Evolutionary conservation across 2,113 vertebrate genomes (phyloP).

Genomic region (Crotalus viridis): DNA sequence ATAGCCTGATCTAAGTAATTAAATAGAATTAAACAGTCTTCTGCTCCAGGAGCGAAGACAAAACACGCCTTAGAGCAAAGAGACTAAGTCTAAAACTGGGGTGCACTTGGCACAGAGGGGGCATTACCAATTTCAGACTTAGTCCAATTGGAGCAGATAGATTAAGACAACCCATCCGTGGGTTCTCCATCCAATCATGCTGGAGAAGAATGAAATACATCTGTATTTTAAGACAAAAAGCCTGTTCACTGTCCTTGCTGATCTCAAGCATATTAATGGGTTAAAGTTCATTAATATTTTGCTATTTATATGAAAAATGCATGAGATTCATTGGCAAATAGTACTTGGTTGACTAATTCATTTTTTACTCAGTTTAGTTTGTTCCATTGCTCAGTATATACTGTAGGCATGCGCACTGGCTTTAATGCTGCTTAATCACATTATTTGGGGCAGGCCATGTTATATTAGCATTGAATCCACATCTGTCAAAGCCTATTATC

Average conservation of each 20-base stretch:
- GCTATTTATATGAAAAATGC: background rate
- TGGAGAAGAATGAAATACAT: background rate
- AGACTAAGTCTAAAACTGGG: no score
- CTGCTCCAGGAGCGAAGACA: no score
- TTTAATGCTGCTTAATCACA: background rate
- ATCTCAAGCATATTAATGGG: slow-evolving; percentile 6
- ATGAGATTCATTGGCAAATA: background rate
- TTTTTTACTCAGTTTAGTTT: background rate
- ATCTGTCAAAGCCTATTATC: background rate
- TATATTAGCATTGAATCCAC: background rate
- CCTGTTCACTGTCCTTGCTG: background rate
- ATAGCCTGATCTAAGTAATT: no score
- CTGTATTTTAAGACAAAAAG: slow-evolving; percentile 8
- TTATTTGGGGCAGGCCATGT: background rate
- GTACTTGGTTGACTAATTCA: background rate
- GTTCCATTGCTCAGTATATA: background rate
- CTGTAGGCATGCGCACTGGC: background rate
- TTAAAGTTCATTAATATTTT: slow-evolving; percentile 1
- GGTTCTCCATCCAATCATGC: no score
- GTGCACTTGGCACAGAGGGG: no score
- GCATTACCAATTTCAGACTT: no score
- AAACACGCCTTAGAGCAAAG: no score
- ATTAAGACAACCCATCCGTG: no score
- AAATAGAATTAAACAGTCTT: no score
- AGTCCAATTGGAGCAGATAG: no score